phyloP scores from a whole-genome alignment of 2,888 invertebrate species.

The Patella depressa region DNA sequence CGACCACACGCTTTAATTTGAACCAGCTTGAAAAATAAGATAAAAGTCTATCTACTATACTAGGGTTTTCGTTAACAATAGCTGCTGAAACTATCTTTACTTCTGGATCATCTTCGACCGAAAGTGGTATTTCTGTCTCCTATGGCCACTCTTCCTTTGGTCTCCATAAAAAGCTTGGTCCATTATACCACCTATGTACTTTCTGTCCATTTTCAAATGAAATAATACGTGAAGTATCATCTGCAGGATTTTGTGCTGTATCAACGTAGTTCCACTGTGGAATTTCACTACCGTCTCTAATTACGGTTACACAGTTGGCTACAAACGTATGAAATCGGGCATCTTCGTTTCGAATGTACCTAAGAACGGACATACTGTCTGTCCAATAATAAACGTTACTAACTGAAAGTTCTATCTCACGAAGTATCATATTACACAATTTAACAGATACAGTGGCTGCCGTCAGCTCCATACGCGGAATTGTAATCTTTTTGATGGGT shows the following conservation, averaged over 20 bases:
- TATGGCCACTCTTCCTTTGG: no score
- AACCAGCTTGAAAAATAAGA: no score
- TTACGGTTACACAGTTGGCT: background rate
- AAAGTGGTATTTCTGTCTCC: no score
- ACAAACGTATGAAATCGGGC: background rate
- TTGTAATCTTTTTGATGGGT: constrained; percentile 10
- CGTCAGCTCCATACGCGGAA: background rate
- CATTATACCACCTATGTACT: no score
- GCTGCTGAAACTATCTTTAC: no score
- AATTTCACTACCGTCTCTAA: background rate
- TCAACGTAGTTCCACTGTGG: background rate
- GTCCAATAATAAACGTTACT: no score
- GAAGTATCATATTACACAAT: background rate
- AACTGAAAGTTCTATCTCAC: background rate
- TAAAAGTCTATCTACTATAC: no score
- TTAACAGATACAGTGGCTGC: background rate
- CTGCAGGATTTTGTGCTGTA: background rate
- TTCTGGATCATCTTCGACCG: no score
- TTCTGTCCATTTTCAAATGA: no score
- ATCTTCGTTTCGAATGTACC: background rate
- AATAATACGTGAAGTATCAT: background rate
- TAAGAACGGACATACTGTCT: no score
- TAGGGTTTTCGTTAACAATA: no score
- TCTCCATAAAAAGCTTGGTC: no score
- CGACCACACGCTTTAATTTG: background rate